Base-by-base conservation (phyloP, 2,797 vertebrate species). In the Syngnathus rostellatus region DNA sequence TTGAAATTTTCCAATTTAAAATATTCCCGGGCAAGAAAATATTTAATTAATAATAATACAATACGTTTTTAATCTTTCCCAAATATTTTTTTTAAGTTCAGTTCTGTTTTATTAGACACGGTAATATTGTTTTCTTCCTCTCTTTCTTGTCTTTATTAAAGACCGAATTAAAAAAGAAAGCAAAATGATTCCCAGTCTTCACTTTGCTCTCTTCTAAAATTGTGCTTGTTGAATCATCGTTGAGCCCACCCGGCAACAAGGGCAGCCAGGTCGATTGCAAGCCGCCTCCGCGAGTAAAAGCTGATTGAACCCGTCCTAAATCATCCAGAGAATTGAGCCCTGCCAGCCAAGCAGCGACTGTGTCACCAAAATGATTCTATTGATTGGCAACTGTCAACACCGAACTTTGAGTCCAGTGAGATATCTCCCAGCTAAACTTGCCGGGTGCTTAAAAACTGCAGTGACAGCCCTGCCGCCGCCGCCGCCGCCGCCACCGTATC, bases 361-460 rank as follows among this genome's bases (percentile, higher is more conserved):
- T 63, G 73, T 69, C 66, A 64, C 65, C 68, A 14, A 71, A 64
- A 66, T 73, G 2, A 68, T 68, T 59, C 23, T 66, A 50, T 72
- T 64, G 70, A 78, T 75, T 77, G 43, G 63, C 40, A 66, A 45
- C 66, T 76, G 73, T 75, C 73, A 73, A 64, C 60, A 39, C 5
- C 66, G 58, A 64, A 66, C 45, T 71, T 64, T 67, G 57, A 50
- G 61, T 75, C 76, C 41, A 55, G 50, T 37, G 61, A 64, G 63
- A 66, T 63, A 68, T 43, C 7, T 63, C 60, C 25, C 55, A 37
- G 25, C 55, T 38, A 7, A 57, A 57, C 25, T 57, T 37, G 25
- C 54, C 8, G 25, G 54, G 54, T 37, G 25, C 25, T 57, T 57
- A 19, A 37, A 16, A 17, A 57, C 31, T 57, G 8, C 55, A 16